Base-by-base conservation (phyloP, 2,888 invertebrate species). In the Drosophila bunnanda region DNA sequence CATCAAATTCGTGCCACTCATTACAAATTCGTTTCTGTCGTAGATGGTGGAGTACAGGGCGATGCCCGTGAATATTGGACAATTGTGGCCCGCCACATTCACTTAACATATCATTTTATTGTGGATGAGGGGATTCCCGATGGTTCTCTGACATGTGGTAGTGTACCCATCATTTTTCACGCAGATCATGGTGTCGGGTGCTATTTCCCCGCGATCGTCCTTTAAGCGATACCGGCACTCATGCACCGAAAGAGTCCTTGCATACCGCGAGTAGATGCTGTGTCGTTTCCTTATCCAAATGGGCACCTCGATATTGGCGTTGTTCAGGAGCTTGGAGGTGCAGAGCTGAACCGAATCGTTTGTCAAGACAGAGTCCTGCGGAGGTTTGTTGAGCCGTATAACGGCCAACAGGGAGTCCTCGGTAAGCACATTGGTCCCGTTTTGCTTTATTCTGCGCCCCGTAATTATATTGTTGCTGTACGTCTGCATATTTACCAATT, bases 61-160 rank as follows among this genome's bases (percentile, higher is more conserved):
- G 2, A 57, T 62, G 0, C 67, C 64, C 2, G 7, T 4, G 4
- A 8, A 8, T 0, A 6, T 2, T 0, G 78, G 72, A 25, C 82
- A 82, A 41, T 78, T 79, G 36, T 76, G 82, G 4, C 82, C 82
- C 22, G 55, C 4, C 1, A 82, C 2, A 38, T 82, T 85, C 8
- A 82, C 30, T 12, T 74, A 85, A 50, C 86, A 82, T 25, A 85
- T 48, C 20, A 22, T 13, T 5, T 53, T 61, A 0, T 71, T 12
- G n/a, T 58, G 20, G 8, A 85, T 32, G 0, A 82, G 62, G 0
- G 85, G 82, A 28, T 50, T 66, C 0, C 82, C 82, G 1, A 52
- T 8, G 17, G 56, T 61, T 0, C 20, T 13, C 36, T 68, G 59
- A 15, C 85, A 85, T 0, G 0, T 13, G 0, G 4, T 0, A 6